Evolutionary conservation across 2,888 invertebrate genomes (phyloP).

Genomic region (Patella depressa): DNA sequence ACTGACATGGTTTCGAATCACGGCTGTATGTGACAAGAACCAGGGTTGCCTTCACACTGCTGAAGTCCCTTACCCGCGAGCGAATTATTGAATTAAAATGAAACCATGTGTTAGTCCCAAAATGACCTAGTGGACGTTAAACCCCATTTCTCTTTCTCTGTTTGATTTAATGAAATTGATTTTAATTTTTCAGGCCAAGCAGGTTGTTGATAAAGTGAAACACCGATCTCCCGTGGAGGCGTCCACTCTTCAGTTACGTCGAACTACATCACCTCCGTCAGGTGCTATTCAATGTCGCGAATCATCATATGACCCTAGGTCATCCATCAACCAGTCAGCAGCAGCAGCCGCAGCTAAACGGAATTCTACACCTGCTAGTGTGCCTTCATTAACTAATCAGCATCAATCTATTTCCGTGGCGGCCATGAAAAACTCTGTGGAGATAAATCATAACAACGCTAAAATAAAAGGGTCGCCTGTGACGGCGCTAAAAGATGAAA

Average conservation of each 20-base stretch:
- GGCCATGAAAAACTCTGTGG: constrained; percentile 53
- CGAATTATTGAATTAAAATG: no score
- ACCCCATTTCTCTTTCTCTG: no score
- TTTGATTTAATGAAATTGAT: not conserved
- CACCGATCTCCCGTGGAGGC: constrained; percentile 48
- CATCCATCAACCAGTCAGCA: constrained; percentile 23
- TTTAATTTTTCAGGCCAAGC: constrained; percentile 62
- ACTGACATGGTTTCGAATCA: no score
- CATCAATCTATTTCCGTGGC: constrained; percentile 51
- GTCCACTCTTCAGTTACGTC: constrained; percentile 9
- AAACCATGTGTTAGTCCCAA: no score
- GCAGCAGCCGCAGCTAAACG: constrained; percentile 42
- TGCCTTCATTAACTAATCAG: constrained; percentile 41
- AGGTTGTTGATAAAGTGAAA: constrained; percentile 54
- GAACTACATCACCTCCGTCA: not conserved
- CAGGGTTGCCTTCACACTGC: no score
- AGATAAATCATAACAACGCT: constrained; percentile 45
- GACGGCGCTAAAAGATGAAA: constrained; percentile 67
- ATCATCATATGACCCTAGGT: constrained; percentile 9
- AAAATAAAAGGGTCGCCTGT: constrained; percentile 67
- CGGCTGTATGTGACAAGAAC: no score
- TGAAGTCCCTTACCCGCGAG: no score
- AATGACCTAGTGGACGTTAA: no score
- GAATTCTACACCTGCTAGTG: constrained; percentile 49
- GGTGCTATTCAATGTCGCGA: not conserved